These are phyloP conservation scores for Drosophila suzukii DNA, from an alignment of 1,140 invertebrate genomes.

Conservation along the genomic window DNA sequence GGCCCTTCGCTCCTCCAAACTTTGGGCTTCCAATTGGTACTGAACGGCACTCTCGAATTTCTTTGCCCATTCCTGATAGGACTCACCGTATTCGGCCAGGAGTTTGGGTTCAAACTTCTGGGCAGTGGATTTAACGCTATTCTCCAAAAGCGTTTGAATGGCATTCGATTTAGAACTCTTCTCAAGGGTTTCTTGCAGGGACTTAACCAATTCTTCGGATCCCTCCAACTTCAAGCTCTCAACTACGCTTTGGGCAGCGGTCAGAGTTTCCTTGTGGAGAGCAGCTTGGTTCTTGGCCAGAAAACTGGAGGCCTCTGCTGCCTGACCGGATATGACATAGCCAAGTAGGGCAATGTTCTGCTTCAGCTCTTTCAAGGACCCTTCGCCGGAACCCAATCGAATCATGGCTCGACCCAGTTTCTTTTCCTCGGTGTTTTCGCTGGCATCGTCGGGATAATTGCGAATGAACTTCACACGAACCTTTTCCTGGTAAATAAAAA, in stretches of 20 bases:
- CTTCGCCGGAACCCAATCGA: constrained; percentile 86
- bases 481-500: constrained; percentile 85
- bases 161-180: constrained; percentile 11
- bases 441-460: constrained; percentile 95
- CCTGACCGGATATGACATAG: constrained; percentile 88
- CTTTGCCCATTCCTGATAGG: constrained; percentile 46
- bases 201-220: constrained; percentile 12
- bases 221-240: constrained; percentile 27
- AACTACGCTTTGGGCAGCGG: constrained; percentile 71
- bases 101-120: constrained; percentile 86
- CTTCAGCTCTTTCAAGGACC: constrained; percentile 52
- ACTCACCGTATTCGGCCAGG: constrained; percentile 85
- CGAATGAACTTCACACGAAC: constrained; percentile 91
- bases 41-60: constrained; percentile 38
- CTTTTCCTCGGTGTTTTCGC: constrained; percentile 83
- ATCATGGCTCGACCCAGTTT: constrained; percentile 47
- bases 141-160: constrained; percentile 38
- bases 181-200: constrained; percentile 21
- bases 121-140: constrained; percentile 54
- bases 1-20: constrained; percentile 81
- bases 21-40: constrained; percentile 24
- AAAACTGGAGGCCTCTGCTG: constrained; percentile 84
- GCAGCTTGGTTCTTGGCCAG: constrained; percentile 15
- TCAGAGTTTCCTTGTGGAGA: constrained; percentile 74
- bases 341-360: constrained; percentile 90